Evolutionary conservation across 2,888 invertebrate genomes (phyloP).

Genomic region (Rhodophaea formosa): DNA sequence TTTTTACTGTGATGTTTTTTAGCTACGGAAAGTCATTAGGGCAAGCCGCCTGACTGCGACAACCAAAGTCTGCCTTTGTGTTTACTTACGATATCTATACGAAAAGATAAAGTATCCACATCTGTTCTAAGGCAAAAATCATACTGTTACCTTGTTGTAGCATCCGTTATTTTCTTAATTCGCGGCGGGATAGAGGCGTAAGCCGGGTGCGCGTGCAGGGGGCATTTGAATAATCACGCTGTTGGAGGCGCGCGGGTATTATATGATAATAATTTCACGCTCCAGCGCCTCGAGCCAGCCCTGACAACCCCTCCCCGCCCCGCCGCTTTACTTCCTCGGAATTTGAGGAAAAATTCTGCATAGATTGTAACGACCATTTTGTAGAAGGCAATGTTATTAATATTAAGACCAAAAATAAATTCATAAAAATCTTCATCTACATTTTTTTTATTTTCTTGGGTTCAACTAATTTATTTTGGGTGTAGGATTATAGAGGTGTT

Average conservation of each 20-base stretch:
- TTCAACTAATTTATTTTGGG: too few relatives aligned
- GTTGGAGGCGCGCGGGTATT: constrained; percentile 66
- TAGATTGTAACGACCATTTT: constrained; percentile 34
- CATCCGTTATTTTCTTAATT: not conserved
- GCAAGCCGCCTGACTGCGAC: too few relatives aligned
- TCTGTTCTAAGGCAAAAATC: not conserved
- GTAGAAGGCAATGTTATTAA: not conserved
- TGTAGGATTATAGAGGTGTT: too few relatives aligned
- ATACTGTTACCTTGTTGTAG: not conserved
- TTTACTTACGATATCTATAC: too few relatives aligned
- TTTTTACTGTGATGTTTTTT: too few relatives aligned
- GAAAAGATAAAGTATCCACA: not conserved
- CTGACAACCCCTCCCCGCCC: constrained; percentile 39
- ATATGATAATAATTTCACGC: constrained; percentile 81
- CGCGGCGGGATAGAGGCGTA: constrained; percentile 31
- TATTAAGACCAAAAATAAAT: too few relatives aligned
- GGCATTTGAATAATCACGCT: constrained; percentile 76
- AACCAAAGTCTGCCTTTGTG: too few relatives aligned
- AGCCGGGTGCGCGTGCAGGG: constrained; percentile 28
- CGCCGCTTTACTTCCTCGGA: constrained; percentile 52
- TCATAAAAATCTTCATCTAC: too few relatives aligned
- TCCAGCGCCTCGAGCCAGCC: constrained; percentile 55
- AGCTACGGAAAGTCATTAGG: too few relatives aligned
- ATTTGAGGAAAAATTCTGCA: constrained; percentile 69
- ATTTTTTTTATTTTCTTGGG: too few relatives aligned